Conservation (phyloP, 2,797 vertebrate genomes). For the Merluccius polli region DNA sequence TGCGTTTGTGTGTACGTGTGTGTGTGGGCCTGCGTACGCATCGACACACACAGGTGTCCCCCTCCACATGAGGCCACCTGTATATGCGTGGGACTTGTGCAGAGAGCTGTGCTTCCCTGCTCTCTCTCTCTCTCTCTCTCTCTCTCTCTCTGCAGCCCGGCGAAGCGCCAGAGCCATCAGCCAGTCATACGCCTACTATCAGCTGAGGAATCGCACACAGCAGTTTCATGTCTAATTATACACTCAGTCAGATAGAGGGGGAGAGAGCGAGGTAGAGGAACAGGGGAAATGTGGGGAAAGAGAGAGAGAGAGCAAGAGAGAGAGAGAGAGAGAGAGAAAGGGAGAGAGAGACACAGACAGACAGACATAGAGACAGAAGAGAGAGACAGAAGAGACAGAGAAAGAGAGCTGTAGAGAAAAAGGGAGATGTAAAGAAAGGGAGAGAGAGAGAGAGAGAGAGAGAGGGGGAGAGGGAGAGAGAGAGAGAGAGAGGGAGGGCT, state of each 20-base stretch:
- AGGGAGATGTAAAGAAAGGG: conserved; percentile 3
- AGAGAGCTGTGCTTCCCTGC: conserved; percentile 1
- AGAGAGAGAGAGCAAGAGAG: conserved; percentile 32
- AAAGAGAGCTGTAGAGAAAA: conserved; percentile 21
- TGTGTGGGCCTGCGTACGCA: not conserved
- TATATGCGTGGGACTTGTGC: conserved; percentile 35
- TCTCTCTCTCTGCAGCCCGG: conserved; percentile 51
- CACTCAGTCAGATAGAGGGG: conserved; percentile 39
- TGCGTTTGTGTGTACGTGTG: not conserved
- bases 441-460: no score
- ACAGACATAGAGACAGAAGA: no score
- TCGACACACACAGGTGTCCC: not conserved
- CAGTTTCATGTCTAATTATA: conserved; percentile 73
- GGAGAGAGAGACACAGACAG: conserved; percentile 29
- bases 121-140: conserved; percentile 26
- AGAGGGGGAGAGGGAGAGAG: no score
- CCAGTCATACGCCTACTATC: conserved; percentile 70
- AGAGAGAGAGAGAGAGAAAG: conserved; percentile 4
- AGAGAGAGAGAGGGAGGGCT: conserved; percentile 40
- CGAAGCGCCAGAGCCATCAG: conserved; percentile 61
- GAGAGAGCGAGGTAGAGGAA: conserved; percentile 18
- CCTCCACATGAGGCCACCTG: not conserved
- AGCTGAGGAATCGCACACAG: conserved; percentile 70
- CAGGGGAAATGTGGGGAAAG: conserved; percentile 46
- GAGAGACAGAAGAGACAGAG: conserved; percentile 29